These are phyloP conservation scores for Hyperopisus bebe DNA, from an alignment of 2,113 vertebrate species.

Conservation along the genomic window DNA sequence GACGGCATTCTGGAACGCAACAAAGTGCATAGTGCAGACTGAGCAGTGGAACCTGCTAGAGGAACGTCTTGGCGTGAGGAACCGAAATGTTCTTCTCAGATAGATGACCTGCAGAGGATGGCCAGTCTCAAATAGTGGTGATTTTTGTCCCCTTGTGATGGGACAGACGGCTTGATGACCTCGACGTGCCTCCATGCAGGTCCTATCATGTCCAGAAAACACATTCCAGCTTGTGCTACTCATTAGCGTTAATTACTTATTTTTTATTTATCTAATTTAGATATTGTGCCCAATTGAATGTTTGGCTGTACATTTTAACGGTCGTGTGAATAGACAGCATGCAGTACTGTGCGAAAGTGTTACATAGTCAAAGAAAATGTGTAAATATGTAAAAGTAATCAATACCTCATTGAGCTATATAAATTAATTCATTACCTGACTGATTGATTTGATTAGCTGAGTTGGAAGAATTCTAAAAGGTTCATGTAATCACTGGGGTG, in stretches of 20 bases:
- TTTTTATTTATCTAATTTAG: not conserved
- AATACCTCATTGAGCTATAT: not conserved
- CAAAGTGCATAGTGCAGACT: not conserved
- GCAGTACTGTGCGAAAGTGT: not conserved
- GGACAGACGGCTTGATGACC: not conserved
- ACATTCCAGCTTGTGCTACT: not conserved
- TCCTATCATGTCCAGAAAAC: not conserved
- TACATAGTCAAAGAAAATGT: not conserved
- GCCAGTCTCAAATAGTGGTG: not conserved
- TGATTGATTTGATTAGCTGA: not conserved
- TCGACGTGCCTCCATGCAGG: not conserved
- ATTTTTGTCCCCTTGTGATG: not conserved
- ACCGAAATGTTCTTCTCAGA: not conserved
- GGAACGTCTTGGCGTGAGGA: not conserved
- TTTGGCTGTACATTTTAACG: not conserved
- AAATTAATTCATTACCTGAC: not conserved
- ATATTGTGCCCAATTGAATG: not conserved
- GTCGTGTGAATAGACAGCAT: not conserved
- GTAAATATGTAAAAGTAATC: too few relatives aligned
- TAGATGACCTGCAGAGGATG: not conserved
- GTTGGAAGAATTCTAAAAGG: not conserved
- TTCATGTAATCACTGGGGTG: not conserved
- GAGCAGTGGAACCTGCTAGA: not conserved
- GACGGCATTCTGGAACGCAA: not conserved
- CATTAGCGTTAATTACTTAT: not conserved